Evolutionary conservation across 2,113 vertebrate species (phyloP).

Genomic region (Crotalus helleri): DNA sequence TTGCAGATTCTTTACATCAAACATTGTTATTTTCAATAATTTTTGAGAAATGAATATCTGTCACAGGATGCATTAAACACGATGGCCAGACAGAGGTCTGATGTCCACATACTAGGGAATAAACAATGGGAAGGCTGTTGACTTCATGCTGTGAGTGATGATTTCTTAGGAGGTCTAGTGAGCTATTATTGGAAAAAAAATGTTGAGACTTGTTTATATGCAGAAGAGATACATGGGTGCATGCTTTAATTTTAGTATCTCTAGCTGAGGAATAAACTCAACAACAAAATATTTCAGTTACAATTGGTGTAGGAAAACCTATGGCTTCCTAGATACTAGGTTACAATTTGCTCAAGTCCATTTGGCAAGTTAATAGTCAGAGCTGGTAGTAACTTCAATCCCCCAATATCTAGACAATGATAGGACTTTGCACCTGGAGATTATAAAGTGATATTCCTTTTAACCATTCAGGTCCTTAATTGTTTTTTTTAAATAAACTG

Average conservation of each 20-base stretch:
- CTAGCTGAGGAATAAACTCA: slow-evolving; percentile 1
- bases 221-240: not conserved
- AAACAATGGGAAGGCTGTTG: not conserved
- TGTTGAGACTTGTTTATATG: slow-evolving; percentile 10
- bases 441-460: not conserved
- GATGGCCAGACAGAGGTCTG: not conserved
- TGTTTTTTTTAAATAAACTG: not conserved
- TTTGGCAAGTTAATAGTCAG: not conserved
- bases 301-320: not conserved
- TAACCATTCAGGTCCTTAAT: slow-evolving; percentile 34
- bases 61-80: not conserved
- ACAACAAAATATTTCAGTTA: not conserved
- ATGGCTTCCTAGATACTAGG: not conserved
- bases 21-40: not conserved
- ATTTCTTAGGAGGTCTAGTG: not conserved
- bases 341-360: not conserved
- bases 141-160: not conserved
- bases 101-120: not conserved
- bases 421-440: not conserved
- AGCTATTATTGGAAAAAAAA: not conserved
- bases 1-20: not conserved
- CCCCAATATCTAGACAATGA: not conserved
- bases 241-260: not conserved
- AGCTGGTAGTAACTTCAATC: not conserved
- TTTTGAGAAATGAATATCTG: not conserved